Evolutionary conservation across 2,113 vertebrate genomes (phyloP).

Genomic region (Plectropomus leopardus): DNA sequence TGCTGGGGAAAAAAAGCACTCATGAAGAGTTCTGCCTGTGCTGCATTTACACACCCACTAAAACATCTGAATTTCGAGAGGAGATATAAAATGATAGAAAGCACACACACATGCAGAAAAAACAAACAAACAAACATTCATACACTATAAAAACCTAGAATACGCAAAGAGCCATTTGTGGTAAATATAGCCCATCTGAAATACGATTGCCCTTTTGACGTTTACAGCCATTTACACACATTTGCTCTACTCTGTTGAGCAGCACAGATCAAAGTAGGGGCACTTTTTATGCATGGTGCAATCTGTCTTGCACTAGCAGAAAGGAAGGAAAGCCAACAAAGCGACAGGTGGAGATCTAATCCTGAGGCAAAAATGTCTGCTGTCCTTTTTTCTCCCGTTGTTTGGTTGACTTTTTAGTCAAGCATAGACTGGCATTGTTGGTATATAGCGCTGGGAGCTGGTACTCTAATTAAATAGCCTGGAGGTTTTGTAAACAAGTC

Average conservation of each 20-base stretch:
- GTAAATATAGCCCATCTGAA: conserved; percentile 1
- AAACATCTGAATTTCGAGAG: no score
- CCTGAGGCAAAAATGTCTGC: not conserved
- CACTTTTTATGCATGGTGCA: not conserved
- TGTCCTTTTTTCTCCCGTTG: not conserved
- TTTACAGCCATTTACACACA: conserved; percentile 14
- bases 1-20: no score
- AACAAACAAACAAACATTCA: not conserved
- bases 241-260: conserved; percentile 15
- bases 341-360: conserved; percentile 23
- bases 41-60: no score
- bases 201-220: not conserved
- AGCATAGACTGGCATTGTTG: not conserved
- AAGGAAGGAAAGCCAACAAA: not conserved
- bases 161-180: not conserved
- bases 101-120: no score
- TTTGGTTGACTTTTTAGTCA: not conserved
- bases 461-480: conserved; percentile 17
- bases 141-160: not conserved
- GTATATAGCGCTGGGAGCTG: not conserved
- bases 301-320: conserved; percentile 11
- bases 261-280: conserved; percentile 15
- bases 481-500: not conserved
- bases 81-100: no score
- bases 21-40: no score